Percentiles rank a stretch among this genome's conserved stretches.
Evolutionary conservation across 2,113 vertebrate genomes (phyloP).

Genomic region (Notechis scutatus): DNA sequence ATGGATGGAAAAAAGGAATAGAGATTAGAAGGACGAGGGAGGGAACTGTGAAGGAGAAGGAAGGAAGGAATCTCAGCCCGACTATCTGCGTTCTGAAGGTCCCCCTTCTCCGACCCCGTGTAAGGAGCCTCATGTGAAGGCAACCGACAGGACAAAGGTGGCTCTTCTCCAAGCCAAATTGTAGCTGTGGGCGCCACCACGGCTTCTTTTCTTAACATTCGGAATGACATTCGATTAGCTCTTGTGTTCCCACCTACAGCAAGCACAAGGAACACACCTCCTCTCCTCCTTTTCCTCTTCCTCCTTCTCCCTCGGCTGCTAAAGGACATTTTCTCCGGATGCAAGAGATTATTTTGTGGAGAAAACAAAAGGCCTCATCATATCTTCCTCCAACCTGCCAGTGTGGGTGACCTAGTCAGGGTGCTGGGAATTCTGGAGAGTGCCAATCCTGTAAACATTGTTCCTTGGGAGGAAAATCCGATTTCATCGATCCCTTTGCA

Average conservation of each 20-base stretch:
- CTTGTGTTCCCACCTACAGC: neutral
- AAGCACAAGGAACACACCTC: neutral
- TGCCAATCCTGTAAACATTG: neutral
- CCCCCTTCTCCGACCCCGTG: neutral
- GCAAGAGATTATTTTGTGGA: neutral
- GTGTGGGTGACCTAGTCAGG: neutral
- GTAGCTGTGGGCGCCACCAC: neutral
- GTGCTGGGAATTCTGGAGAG: neutral
- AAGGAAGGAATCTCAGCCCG: neutral
- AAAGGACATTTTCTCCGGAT: neutral
- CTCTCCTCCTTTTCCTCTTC: no score
- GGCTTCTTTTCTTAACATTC: neutral
- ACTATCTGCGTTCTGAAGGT: neutral
- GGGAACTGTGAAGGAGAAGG: no score
- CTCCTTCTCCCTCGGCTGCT: neutral
- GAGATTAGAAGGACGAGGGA: no score
- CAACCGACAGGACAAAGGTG: no score
- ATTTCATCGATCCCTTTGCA: neutral
- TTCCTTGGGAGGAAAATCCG: accelerated
- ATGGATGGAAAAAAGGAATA: no score
- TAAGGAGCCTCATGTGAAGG: neutral
- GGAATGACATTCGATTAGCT: neutral
- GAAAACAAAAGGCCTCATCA: neutral
- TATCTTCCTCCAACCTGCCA: neutral
- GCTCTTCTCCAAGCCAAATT: neutral